Evolutionary conservation across 2,113 vertebrate genomes (phyloP), one percentile per base, ranked within the genome.

Genomic region (Leptobrachium ailaonicum): DNA sequence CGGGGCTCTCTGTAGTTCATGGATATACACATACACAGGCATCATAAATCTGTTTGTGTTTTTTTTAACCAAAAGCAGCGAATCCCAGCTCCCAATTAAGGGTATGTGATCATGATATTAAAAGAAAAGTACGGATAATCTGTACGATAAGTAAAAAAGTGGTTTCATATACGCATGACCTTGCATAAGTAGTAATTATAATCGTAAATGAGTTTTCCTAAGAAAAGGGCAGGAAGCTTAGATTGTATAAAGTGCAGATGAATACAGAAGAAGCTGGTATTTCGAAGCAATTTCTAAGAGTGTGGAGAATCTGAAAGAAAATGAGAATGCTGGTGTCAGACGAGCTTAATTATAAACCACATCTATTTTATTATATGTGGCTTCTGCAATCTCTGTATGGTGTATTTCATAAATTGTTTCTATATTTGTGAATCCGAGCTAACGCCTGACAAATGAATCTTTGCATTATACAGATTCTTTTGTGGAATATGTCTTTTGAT

Each of bases 401-500:
- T 41, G 53, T 10, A 43, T 41, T 74, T 75, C 64, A 75, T 20
- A 81, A 60, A 81, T 80, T 74, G 78, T 74, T 74, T 80, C 63
- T 50, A 56, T 74, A 74, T 80, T 80, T 80, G 71, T 80, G 66
- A 41, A 41, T 72, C 44, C 41, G 47, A 68, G 78, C 71, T 80
- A 72, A 68, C 66, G 42, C 64, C 66, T 75, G 56, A 54, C 54
- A 69, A 81, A 69, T 81, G 72, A 81, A 75, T 75, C 71, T 42
- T 11, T 43, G 43, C 53, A 74, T 75, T 75, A 75, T 62, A 41
- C 43, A 54, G 72, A 47, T 58, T 41, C 79, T 62, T 69, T 81
- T 81, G 79, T 81, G 79, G 67, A 81, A 81, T 73, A 50, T 20
- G 64, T 60, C 47, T 64, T 81, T 69, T 81, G 71, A 81, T 69